These are phyloP conservation scores for Nephotettix cincticeps DNA, from an alignment of 1,140 invertebrate genomes.

Conservation along the genomic window DNA sequence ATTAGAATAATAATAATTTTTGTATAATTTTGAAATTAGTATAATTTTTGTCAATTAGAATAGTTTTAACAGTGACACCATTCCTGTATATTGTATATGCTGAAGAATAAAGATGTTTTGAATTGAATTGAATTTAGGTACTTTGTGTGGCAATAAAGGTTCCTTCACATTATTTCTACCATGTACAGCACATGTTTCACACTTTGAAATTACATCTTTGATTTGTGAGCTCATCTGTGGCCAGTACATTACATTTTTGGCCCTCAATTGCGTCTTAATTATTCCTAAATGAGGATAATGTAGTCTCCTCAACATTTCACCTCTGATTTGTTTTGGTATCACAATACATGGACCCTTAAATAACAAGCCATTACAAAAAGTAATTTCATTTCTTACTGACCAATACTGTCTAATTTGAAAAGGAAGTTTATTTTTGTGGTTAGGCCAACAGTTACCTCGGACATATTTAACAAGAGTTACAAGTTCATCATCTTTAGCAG, in stretches of 20 bases:
- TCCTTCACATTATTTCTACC: conserved; percentile 39
- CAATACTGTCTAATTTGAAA: not conserved
- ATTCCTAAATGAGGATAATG: not conserved
- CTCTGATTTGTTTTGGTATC: not conserved
- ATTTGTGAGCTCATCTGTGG: conserved; percentile 7
- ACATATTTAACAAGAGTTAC: not conserved
- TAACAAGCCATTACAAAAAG: not conserved
- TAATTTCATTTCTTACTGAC: not conserved
- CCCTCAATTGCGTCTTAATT: not conserved
- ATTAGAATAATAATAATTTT: too few relatives aligned
- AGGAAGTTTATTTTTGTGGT: not conserved
- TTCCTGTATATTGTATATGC: too few relatives aligned
- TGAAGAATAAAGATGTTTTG: too few relatives aligned
- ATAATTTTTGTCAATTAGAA: too few relatives aligned
- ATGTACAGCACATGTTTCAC: conserved; percentile 27
- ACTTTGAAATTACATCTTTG: not conserved
- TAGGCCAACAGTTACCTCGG: not conserved
- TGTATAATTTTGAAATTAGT: too few relatives aligned
- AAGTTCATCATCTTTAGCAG: not conserved
- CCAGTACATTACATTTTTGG: conserved; percentile 26
- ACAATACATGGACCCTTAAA: not conserved
- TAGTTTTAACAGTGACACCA: too few relatives aligned
- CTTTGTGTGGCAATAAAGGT: conserved; percentile 42
- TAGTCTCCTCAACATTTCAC: not conserved
- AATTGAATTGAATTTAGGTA: conserved; percentile 39